phyloP scores from a whole-genome alignment of 2,113 vertebrate genomes.

The Asarcornis scutulata region DNA sequence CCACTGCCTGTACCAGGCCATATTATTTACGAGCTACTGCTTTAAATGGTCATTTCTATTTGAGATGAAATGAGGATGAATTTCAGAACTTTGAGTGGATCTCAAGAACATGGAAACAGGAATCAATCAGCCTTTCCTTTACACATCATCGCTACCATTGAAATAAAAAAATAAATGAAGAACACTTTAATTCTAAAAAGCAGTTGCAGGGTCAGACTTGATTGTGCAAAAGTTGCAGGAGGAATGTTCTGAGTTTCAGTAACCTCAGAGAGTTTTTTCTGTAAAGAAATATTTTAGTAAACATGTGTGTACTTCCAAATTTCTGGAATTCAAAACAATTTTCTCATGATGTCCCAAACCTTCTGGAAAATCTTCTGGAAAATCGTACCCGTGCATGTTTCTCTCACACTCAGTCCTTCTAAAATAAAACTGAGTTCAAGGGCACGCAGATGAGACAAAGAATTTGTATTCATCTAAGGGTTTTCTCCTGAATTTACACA shows the following conservation, averaged over 20 bases:
- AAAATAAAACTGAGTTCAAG: conserved; percentile 26
- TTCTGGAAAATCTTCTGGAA: neutral
- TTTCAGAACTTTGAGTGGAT: neutral
- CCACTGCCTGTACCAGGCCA: neutral
- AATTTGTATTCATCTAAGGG: neutral
- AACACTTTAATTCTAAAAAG: neutral
- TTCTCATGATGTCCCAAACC: neutral
- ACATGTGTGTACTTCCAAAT: neutral
- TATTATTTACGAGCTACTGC: neutral
- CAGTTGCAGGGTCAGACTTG: neutral
- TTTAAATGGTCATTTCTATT: neutral
- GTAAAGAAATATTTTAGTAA: neutral
- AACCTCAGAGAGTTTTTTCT: neutral
- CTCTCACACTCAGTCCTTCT: neutral
- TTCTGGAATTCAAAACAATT: neutral
- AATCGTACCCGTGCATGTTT: neutral
- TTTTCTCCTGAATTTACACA: neutral
- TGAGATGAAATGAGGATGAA: neutral
- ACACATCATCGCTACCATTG: neutral
- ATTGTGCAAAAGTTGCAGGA: neutral
- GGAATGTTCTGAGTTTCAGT: neutral
- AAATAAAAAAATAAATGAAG: neutral
- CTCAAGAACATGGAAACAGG: neutral
- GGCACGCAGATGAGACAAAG: neutral
- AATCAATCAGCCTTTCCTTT: neutral